These are phyloP conservation scores for Lytechinus pictus DNA, from an alignment of 35 echinoderm and acorn worm species.

Conservation along the genomic window DNA sequence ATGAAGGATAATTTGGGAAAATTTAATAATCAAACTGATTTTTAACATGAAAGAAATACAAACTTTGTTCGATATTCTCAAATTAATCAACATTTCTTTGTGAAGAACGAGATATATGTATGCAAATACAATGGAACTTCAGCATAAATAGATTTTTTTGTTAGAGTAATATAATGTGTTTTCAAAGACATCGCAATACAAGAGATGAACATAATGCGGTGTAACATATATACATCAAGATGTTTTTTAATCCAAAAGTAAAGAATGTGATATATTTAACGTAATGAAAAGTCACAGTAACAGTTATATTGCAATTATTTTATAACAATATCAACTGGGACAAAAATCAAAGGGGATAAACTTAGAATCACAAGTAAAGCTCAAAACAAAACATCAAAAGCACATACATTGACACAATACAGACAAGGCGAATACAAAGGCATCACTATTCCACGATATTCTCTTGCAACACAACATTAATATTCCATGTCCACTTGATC, in stretches of 20 bases:
- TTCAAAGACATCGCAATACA: too few relatives aligned
- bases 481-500: neutral
- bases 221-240: too few relatives aligned
- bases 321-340: neutral
- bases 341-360: neutral
- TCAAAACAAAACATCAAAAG: neutral
- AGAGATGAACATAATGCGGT: too few relatives aligned
- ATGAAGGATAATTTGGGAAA: neutral
- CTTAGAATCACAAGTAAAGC: neutral
- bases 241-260: too few relatives aligned
- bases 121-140: too few relatives aligned
- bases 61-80: neutral
- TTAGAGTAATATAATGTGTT: too few relatives aligned
- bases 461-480: neutral
- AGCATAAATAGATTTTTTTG: too few relatives aligned
- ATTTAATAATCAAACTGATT: neutral
- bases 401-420: neutral
- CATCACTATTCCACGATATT: neutral
- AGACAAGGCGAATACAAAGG: neutral
- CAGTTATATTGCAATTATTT: neutral
- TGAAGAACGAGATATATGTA: too few relatives aligned
- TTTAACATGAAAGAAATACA: neutral
- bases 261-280: too few relatives aligned
- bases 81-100: too few relatives aligned
- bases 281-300: too few relatives aligned